Conservation (phyloP, 2,888 invertebrate species). For the Pardosa pseudoannulata region DNA sequence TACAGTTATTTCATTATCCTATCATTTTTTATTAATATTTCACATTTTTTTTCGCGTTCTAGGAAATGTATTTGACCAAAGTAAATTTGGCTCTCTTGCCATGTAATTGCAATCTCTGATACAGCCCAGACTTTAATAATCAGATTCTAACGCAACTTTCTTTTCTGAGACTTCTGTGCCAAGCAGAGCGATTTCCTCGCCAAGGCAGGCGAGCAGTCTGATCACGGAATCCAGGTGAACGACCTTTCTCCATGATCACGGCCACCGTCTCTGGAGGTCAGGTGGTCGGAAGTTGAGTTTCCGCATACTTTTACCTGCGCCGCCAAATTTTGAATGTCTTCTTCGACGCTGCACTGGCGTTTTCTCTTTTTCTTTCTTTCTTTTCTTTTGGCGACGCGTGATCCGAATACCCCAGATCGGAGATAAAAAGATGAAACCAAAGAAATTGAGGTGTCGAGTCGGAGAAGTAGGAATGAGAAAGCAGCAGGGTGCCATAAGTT, state of each 20-base stretch:
- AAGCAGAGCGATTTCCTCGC: background rate
- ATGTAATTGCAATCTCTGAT: no score
- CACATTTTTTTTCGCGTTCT: no score
- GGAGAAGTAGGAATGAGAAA: background rate
- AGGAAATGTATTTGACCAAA: no score
- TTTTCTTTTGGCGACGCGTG: background rate
- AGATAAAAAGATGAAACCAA: background rate
- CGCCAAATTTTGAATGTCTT: no score
- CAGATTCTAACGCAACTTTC: no score
- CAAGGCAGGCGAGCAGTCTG: background rate
- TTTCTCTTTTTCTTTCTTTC: background rate
- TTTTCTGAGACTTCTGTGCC: background rate
- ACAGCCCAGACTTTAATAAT: no score
- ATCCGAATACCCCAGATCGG: background rate
- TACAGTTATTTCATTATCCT: no score
- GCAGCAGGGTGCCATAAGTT: background rate
- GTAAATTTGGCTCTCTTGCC: no score
- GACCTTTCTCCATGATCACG: constrained; percentile 51
- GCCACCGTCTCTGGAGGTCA: constrained; percentile 66
- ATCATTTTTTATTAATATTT: no score
- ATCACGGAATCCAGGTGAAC: constrained; percentile 38
- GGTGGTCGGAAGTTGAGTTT: constrained; percentile 44
- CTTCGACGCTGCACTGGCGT: no score
- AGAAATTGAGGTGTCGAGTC: background rate
- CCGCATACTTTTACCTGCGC: constrained; percentile 59